phyloP scores from a whole-genome alignment of 2,888 invertebrate genomes.

The Cephus runcator region DNA sequence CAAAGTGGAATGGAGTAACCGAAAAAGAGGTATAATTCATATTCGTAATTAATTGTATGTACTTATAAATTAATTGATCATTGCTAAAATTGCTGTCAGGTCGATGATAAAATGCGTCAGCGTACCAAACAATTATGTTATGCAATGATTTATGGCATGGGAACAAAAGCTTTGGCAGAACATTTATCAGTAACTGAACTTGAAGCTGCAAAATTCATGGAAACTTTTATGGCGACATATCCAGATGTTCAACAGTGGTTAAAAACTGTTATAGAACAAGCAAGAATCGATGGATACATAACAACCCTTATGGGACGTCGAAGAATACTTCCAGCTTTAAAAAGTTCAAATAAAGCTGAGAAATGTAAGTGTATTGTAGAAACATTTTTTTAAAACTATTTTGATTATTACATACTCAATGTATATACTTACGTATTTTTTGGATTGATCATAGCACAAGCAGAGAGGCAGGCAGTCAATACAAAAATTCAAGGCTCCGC shows the following conservation, averaged over 20 bases:
- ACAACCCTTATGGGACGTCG: conserved; percentile 85
- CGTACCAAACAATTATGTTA: conserved; percentile 94
- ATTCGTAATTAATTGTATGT: not conserved
- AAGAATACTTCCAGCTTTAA: conserved; percentile 81
- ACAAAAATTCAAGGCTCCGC: conserved; percentile 97
- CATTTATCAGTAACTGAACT: conserved; percentile 81
- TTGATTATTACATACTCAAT: not conserved
- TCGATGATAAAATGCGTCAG: conserved; percentile 82
- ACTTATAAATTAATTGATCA: not conserved
- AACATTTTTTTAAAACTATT: not conserved
- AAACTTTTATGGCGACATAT: conserved; percentile 83
- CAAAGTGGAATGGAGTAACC: conserved; percentile 81
- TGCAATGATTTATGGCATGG: conserved; percentile 98
- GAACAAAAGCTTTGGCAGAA: conserved; percentile 82
- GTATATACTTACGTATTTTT: conserved; percentile 16
- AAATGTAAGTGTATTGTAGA: conserved; percentile 68
- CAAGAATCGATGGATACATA: conserved; percentile 80
- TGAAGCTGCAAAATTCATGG: conserved; percentile 83
- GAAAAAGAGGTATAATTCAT: conserved; percentile 69
- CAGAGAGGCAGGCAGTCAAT: conserved; percentile 96
- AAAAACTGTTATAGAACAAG: conserved; percentile 71
- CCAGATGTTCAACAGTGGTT: conserved; percentile 77
- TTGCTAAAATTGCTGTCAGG: conserved; percentile 61
- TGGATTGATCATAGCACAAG: conserved; percentile 71
- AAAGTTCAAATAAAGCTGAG: conserved; percentile 69